Evolutionary conservation across 1,140 invertebrate genomes (phyloP).

Genomic region (Aphaenogaster rudis): DNA sequence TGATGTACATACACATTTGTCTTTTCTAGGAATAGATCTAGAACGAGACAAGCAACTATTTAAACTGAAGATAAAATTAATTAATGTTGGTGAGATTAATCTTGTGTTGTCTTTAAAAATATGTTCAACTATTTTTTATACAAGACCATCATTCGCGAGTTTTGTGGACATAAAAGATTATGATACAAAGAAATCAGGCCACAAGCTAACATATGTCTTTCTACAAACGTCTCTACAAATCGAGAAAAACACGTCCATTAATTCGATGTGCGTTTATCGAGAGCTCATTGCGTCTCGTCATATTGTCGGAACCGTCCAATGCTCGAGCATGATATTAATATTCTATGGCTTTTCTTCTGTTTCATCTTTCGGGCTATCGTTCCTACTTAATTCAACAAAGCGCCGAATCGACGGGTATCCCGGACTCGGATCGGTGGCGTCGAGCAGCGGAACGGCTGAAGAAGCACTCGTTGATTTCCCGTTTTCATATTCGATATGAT

Average conservation of each 20-base stretch:
- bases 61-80: not conserved
- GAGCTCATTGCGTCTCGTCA: conserved; percentile 52
- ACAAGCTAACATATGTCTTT: not conserved
- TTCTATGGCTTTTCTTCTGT: conserved; percentile 9
- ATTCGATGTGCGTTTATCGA: conserved; percentile 44
- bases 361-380: conserved; percentile 38
- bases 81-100: not conserved
- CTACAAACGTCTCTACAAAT: not conserved
- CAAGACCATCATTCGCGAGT: not conserved
- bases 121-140: not conserved
- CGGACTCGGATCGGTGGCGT: conserved; percentile 32
- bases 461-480: conserved; percentile 86
- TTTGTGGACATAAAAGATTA: not conserved
- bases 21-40: conserved; percentile 18
- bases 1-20: conserved; percentile 43
- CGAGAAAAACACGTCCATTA: conserved; percentile 21
- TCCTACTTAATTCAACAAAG: conserved; percentile 77
- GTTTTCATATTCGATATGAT: conserved; percentile 88
- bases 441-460: conserved; percentile 53
- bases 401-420: conserved; percentile 66
- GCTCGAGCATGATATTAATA: conserved; percentile 63
- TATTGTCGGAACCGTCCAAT: conserved; percentile 17
- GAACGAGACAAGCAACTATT: not conserved
- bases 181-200: not conserved
- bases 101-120: not conserved